A percentile compares a stretch with the other conserved stretches of the same genome.
phyloP scores from a whole-genome alignment of 2,113 vertebrate genomes.

The Microtus montanus region DNA sequence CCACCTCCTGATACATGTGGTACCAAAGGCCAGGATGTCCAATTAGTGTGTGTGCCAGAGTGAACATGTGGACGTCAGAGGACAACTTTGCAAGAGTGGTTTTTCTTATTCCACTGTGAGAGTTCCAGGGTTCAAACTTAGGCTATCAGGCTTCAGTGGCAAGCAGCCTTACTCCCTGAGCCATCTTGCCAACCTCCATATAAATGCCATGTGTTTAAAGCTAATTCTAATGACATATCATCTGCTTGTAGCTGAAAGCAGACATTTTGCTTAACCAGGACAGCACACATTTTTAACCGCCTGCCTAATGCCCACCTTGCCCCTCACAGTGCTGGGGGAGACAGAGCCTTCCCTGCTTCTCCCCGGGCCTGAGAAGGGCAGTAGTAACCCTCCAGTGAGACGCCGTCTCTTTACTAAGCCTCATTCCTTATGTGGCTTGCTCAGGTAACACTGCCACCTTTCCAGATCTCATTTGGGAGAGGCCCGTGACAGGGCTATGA shows the following conservation, averaged over 20 bases:
- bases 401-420: background rate
- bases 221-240: background rate
- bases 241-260: constrained; percentile 22
- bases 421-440: background rate
- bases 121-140: background rate
- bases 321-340: background rate
- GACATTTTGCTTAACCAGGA: background rate
- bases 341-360: background rate
- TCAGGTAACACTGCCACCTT: constrained; percentile 1
- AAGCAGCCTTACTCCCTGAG: background rate
- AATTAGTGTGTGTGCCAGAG: background rate
- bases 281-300: background rate
- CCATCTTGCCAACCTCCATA: background rate
- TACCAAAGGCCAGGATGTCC: constrained; percentile 23
- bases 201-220: background rate
- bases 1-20: background rate
- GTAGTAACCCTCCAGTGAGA: background rate
- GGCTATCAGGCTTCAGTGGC: background rate
- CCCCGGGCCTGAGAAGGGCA: background rate
- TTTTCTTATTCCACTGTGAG: background rate
- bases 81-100: background rate
- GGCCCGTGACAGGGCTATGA: background rate
- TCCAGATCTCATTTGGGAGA: constrained; percentile 9
- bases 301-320: background rate
- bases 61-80: background rate